A percentile compares a stretch with the other conserved stretches of the same genome.
These are phyloP conservation scores for Himalopsyche kuldschensis DNA, from an alignment of 2,888 invertebrate genomes.

Conservation along the genomic window DNA sequence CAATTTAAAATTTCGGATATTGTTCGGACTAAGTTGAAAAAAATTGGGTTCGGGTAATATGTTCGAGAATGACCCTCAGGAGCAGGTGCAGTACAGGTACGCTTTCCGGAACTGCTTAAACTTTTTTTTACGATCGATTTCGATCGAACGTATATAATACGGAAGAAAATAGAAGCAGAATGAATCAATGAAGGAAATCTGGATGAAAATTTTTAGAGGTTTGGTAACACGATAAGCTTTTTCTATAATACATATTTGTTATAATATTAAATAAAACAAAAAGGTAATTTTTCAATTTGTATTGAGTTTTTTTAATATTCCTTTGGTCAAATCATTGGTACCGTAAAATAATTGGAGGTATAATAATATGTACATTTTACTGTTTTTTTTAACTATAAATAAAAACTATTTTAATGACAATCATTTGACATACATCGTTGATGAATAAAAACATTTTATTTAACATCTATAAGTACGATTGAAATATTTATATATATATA, in stretches of 20 bases:
- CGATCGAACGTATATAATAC: too few species aligned
- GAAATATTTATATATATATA: not conserved
- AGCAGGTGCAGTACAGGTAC: too few species aligned
- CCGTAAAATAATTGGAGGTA: constrained; percentile 20
- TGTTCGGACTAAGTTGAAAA: too few species aligned
- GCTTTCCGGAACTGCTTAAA: too few species aligned
- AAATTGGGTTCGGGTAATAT: too few species aligned
- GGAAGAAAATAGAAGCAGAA: too few species aligned
- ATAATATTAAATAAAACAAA: not conserved
- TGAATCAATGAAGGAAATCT: too few species aligned
- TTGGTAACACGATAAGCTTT: not conserved
- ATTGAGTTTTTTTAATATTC: constrained; percentile 51
- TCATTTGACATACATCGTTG: not conserved
- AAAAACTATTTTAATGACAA: constrained; percentile 1
- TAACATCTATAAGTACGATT: not conserved
- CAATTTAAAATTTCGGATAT: too few species aligned
- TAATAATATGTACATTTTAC: constrained; percentile 11
- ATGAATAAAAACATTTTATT: not conserved
- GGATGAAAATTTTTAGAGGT: too few species aligned
- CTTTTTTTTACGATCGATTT: too few species aligned
- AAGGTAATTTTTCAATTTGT: not conserved
- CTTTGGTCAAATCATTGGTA: constrained; percentile 73
- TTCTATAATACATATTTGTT: not conserved
- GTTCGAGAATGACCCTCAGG: too few species aligned
- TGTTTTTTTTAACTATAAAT: constrained; percentile 4